Percentiles rank a stretch among this genome's conserved stretches.
Evolutionary conservation across 1,140 invertebrate genomes (phyloP).

Genomic region (Whitmania pigra): DNA sequence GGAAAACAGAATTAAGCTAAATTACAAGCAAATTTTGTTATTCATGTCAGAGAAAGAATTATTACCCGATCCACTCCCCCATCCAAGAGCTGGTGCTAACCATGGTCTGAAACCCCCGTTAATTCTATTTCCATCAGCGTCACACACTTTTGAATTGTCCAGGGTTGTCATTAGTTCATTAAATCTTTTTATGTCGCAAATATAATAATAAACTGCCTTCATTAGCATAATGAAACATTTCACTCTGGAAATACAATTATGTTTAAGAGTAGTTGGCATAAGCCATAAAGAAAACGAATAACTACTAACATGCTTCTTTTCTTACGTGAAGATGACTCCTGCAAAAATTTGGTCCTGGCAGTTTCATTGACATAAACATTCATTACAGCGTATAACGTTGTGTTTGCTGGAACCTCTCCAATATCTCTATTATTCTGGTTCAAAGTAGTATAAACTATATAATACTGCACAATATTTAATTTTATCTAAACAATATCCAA

Average conservation of each 20-base stretch:
- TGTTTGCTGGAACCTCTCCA: constrained; percentile 23
- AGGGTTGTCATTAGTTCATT: constrained; percentile 12
- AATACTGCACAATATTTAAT: background rate
- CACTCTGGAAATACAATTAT: background rate
- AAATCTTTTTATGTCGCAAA: constrained; percentile 17
- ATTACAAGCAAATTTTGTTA: too few relatives aligned
- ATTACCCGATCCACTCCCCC: constrained; percentile 4
- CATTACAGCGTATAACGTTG: constrained; percentile 19
- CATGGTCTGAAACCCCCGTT: background rate
- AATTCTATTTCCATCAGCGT: background rate
- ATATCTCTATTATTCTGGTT: constrained; percentile 20
- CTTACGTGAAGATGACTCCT: background rate
- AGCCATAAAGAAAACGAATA: background rate
- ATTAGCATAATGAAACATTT: constrained; percentile 10
- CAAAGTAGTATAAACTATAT: background rate
- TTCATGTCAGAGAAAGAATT: background rate
- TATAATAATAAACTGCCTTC: constrained; percentile 13
- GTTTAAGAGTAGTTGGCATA: background rate
- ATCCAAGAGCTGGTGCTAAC: background rate
- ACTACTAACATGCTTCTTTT: background rate
- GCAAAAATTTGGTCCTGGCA: background rate
- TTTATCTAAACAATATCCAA: background rate
- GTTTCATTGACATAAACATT: constrained; percentile 16
- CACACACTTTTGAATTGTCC: constrained; percentile 8
- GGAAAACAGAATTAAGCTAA: too few relatives aligned